Evolutionary conservation across 2,888 invertebrate genomes (phyloP), one percentile per base, ranked within the genome.

Genomic region (Nematopogon swammerdamellus): DNA sequence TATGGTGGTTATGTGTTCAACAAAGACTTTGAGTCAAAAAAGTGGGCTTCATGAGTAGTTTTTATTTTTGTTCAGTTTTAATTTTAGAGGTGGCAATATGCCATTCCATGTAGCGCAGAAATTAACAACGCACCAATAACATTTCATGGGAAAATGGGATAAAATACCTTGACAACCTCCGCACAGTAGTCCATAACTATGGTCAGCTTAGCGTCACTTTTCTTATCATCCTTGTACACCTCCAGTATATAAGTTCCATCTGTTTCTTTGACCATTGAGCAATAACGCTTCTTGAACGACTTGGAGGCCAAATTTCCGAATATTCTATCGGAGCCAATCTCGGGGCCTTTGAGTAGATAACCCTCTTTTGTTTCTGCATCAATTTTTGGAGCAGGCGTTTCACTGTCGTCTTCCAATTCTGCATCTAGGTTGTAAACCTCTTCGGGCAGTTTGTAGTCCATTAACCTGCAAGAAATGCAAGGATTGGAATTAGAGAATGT

Each of bases 101-200:
- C n/a, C n/a, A n/a, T n/a, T n/a, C n/a, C n/a, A n/a, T n/a, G n/a
- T n/a, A n/a, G n/a, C n/a, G n/a, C n/a, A n/a, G n/a, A n/a, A n/a
- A n/a, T n/a, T n/a, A n/a, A n/a, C n/a, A n/a, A n/a, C n/a, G n/a
- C n/a, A n/a, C n/a, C n/a, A n/a, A n/a, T n/a, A n/a, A n/a, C n/a
- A n/a, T n/a, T n/a, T n/a, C n/a, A n/a, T n/a, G n/a, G n/a, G n/a
- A n/a, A n/a, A n/a, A n/a, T n/a, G n/a, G n/a, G n/a, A n/a, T n/a
- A n/a, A n/a, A n/a, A n/a, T 71, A 90, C 91, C 81, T 88, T 87
- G 51, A 91, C 85, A 59, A 95, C 92, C 67, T 94, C 93, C 2
- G 89, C 89, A 64, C 95, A 95, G 74, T 94, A 92, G 68, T 96
- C 95, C 88, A 96, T 90, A 56, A 93, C 94, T 65, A 96, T 91